Conservation (phyloP, 2,888 invertebrate species). For the Drosophila kanekoi region DNA sequence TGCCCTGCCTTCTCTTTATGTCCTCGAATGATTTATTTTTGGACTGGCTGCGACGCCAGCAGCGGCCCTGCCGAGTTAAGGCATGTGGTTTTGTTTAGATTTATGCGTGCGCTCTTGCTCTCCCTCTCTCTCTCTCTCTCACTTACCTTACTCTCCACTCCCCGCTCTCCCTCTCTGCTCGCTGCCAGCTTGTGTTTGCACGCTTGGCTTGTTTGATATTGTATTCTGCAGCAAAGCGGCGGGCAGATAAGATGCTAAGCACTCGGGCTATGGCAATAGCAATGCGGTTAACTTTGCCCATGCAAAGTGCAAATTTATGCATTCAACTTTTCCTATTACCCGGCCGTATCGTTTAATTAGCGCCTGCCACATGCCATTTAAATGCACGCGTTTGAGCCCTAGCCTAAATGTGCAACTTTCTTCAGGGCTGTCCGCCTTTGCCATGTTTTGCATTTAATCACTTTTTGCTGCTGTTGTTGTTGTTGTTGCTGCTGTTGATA, state of each 20-base stretch:
- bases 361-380: conserved; percentile 52
- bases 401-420: conserved; percentile 31
- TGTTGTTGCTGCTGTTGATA: conserved; percentile 25
- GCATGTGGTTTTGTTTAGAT: conserved; percentile 75
- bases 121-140: conserved; percentile 13
- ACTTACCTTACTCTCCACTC: not conserved
- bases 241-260: conserved; percentile 69
- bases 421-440: conserved; percentile 52
- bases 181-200: conserved; percentile 62
- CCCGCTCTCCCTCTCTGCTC: not conserved
- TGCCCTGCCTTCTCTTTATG: conserved; percentile 73
- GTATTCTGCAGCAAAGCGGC: conserved; percentile 48
- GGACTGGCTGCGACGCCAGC: conserved; percentile 57
- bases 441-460: conserved; percentile 74
- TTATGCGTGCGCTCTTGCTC: conserved; percentile 58
- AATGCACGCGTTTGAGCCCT: conserved; percentile 24
- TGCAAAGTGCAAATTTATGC: conserved; percentile 65
- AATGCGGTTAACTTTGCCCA: conserved; percentile 55
- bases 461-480: conserved; percentile 35
- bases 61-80: conserved; percentile 53
- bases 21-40: conserved; percentile 79
- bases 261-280: conserved; percentile 29
- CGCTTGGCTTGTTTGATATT: conserved; percentile 67
- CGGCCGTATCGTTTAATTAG: conserved; percentile 71
- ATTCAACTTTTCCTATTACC: conserved; percentile 70